phyloP scores from a whole-genome alignment of 2,888 invertebrate species.

The Sympetrum striolatum region DNA sequence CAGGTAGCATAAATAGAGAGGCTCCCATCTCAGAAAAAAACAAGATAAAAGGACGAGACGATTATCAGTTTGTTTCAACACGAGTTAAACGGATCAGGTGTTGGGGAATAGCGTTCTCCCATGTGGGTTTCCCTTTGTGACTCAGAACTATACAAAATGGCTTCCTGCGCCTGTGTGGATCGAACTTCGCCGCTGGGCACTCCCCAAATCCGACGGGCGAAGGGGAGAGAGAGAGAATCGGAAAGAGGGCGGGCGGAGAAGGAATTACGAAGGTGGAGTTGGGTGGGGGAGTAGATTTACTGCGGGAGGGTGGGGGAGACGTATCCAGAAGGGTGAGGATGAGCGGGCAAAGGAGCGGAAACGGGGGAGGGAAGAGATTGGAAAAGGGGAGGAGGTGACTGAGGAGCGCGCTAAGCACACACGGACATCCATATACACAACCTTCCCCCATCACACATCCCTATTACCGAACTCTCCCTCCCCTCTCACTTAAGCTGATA shows the following conservation, averaged over 20 bases:
- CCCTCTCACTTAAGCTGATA: not conserved
- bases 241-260: not conserved
- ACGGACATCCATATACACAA: not conserved
- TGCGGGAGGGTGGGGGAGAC: not conserved
- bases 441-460: not conserved
- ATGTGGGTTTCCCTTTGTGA: constrained; percentile 38
- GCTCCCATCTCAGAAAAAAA: no score
- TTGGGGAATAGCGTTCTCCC: not conserved
- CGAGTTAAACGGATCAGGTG: constrained; percentile 24
- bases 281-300: not conserved
- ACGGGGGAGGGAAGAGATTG: not conserved
- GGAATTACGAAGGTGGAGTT: not conserved
- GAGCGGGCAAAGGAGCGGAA: not conserved
- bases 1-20: no score
- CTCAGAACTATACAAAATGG: constrained; percentile 40
- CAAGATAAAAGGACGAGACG: not conserved
- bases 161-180: constrained; percentile 39
- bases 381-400: not conserved
- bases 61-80: not conserved
- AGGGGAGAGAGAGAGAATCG: not conserved
- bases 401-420: not conserved
- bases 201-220: constrained; percentile 23
- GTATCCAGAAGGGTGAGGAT: not conserved
- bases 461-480: constrained; percentile 31
- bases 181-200: constrained; percentile 43